These are phyloP conservation scores for Polylopha cassiicola DNA, from an alignment of 2,888 invertebrate genomes.

Conservation along the genomic window DNA sequence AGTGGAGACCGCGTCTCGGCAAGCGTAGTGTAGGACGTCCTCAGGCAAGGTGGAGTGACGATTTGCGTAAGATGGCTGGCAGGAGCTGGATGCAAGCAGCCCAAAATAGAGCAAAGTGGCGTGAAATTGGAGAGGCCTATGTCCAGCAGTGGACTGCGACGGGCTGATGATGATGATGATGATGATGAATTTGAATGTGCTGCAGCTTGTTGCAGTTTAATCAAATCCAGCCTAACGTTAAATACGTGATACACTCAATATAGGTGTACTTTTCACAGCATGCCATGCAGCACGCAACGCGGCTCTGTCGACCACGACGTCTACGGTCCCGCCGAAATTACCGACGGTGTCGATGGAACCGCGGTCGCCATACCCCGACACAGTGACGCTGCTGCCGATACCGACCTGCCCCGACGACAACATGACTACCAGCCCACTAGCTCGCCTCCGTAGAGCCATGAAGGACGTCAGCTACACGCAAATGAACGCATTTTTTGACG, in stretches of 20 bases:
- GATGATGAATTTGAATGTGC: too few species aligned
- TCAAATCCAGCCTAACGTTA: too few species aligned
- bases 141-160: too few species aligned
- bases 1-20: too few species aligned
- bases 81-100: too few species aligned
- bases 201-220: too few species aligned
- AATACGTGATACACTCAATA: not conserved
- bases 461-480: conserved; percentile 52
- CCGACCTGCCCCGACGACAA: conserved; percentile 48
- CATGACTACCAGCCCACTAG: conserved; percentile 43
- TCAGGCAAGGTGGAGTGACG: too few species aligned
- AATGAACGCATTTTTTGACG: conserved; percentile 75
- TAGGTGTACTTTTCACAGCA: conserved; percentile 26
- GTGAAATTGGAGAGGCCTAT: too few species aligned
- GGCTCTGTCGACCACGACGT: conserved; percentile 30
- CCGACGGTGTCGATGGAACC: conserved; percentile 22
- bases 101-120: too few species aligned
- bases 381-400: conserved; percentile 30
- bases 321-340: conserved; percentile 30
- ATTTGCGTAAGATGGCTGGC: too few species aligned
- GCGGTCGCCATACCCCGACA: conserved; percentile 30
- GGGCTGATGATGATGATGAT: too few species aligned
- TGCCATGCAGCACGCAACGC: conserved; percentile 25
- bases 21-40: too few species aligned
- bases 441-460: conserved; percentile 73